These are phyloP conservation scores for Hypocryptadius cinnamomeus DNA, from an alignment of 2,113 vertebrate genomes.

Conservation along the genomic window DNA sequence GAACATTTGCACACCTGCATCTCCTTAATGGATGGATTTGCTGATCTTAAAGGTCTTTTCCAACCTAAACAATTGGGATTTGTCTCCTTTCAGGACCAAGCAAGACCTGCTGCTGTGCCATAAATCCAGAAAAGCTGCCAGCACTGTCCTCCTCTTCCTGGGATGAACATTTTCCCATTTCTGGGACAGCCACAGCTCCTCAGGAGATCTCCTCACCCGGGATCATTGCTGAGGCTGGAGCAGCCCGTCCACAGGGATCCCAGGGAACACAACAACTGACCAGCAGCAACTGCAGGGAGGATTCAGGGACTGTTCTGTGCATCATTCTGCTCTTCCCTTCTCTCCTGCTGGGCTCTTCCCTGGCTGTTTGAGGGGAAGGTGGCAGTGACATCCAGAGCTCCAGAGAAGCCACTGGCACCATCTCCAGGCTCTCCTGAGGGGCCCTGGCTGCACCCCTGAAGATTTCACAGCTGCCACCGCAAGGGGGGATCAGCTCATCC, in stretches of 20 bases:
- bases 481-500: neutral
- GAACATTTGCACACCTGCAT: neutral
- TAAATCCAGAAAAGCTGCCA: neutral
- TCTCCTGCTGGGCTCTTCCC: neutral
- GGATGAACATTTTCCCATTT: neutral
- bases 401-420: fast-evolving
- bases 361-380: neutral
- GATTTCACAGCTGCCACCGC: neutral
- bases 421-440: neutral
- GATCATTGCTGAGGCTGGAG: neutral
- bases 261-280: neutral
- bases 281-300: neutral
- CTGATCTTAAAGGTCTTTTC: neutral
- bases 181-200: neutral
- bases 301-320: neutral
- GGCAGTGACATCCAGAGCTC: neutral
- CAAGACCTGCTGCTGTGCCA: neutral
- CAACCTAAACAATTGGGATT: too few relatives aligned
- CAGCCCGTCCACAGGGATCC: fast-evolving
- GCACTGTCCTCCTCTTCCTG: neutral
- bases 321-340: neutral
- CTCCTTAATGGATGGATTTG: neutral
- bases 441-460: neutral
- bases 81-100: neutral
- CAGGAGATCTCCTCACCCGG: neutral